A percentile compares a stretch with the other conserved stretches of the same genome.
Conservation (phyloP, 1,140 invertebrate species). For the Probaryconus sp. region DNA sequence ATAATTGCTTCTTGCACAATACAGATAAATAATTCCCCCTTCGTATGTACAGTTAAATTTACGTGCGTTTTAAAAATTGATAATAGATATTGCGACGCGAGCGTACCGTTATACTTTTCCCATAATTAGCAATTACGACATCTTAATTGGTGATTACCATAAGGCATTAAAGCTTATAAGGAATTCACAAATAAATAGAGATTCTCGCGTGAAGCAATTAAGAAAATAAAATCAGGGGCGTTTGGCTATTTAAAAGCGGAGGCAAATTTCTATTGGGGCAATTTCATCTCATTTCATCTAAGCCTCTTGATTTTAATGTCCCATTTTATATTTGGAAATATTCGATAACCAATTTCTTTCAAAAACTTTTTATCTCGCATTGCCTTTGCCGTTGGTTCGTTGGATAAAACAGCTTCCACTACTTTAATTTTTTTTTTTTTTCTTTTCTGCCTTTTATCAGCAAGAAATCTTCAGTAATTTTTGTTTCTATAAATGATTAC, state of each 20-base stretch:
- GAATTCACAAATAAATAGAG: constrained; percentile 61
- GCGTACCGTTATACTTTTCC: constrained; percentile 63
- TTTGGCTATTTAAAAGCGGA: constrained; percentile 46
- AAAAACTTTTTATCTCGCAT: too few relatives aligned
- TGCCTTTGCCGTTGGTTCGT: too few relatives aligned
- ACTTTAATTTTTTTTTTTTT: too few relatives aligned
- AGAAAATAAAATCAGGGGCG: constrained; percentile 59
- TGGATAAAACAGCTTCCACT: too few relatives aligned
- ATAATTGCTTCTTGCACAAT: constrained; percentile 39
- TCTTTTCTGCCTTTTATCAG: too few relatives aligned
- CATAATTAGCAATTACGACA: constrained; percentile 65
- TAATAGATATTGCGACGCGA: constrained; percentile 49
- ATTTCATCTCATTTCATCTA: constrained; percentile 49
- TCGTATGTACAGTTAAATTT: constrained; percentile 45
- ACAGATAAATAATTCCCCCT: constrained; percentile 48
- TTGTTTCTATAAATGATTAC: too few relatives aligned
- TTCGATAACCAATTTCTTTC: constrained; percentile 17
- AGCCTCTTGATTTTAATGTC: constrained; percentile 48
- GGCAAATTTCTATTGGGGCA: constrained; percentile 57
- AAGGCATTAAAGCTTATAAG: constrained; percentile 60
- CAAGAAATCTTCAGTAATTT: too few relatives aligned
- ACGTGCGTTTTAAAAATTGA: constrained; percentile 54
- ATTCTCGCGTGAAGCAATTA: constrained; percentile 56
- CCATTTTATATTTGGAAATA: constrained; percentile 43
- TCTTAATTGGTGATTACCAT: constrained; percentile 63